Conservation (phyloP, 2,797 vertebrate genomes). For the Cyprinella venusta region DNA sequence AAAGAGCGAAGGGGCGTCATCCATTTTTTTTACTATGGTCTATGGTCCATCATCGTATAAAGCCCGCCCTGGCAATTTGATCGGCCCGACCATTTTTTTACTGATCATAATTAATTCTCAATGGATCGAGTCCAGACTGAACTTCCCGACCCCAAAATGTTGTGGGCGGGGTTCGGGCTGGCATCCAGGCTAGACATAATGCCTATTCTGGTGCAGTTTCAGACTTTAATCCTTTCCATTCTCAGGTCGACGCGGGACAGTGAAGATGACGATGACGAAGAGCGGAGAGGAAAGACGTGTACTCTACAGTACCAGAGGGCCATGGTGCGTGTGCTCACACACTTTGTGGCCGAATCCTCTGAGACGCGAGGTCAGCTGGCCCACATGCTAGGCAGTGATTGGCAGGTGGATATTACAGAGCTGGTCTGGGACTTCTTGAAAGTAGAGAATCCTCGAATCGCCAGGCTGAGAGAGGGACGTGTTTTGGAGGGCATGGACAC, state of each 20-base stretch:
- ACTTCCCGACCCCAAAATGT: too few relatives aligned
- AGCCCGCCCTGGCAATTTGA: too few relatives aligned
- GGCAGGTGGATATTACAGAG: slow-evolving; percentile 94
- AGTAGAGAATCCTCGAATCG: slow-evolving; percentile 86
- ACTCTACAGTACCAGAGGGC: slow-evolving; percentile 92
- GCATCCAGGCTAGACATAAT: neutral
- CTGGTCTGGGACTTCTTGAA: slow-evolving; percentile 92
- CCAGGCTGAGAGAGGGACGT: slow-evolving; percentile 82
- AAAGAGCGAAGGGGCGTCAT: too few relatives aligned
- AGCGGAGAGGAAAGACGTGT: slow-evolving; percentile 85
- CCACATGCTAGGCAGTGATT: slow-evolving; percentile 87
- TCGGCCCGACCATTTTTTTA: too few relatives aligned
- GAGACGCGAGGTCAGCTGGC: slow-evolving; percentile 81
- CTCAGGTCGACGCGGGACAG: slow-evolving; percentile 86
- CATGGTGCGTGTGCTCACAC: slow-evolving; percentile 88
- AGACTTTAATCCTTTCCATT: neutral
- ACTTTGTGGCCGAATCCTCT: slow-evolving; percentile 87
- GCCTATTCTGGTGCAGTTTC: neutral
- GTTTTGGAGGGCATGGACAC: slow-evolving; percentile 85
- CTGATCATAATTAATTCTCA: too few relatives aligned
- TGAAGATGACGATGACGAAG: slow-evolving; percentile 91
- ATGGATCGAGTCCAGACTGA: too few relatives aligned
- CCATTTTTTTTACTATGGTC: too few relatives aligned
- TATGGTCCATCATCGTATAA: too few relatives aligned
- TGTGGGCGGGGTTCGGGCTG: too few relatives aligned